Evolutionary conservation across 2,888 invertebrate genomes (phyloP), one percentile per base, ranked within the genome.

Genomic region (Euclidia mi): DNA sequence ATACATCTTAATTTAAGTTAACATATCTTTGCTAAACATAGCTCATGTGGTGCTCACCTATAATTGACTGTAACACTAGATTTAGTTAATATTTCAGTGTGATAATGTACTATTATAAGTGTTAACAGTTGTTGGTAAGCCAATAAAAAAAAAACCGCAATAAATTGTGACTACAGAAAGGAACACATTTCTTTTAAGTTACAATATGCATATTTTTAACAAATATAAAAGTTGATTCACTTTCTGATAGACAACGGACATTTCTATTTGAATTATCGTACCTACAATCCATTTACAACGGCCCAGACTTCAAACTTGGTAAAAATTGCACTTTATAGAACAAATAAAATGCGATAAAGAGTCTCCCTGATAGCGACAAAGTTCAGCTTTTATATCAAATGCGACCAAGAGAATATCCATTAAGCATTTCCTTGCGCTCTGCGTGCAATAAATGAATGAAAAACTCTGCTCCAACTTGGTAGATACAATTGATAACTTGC

Each of bases 401-500:
- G 78, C 81, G 81, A 82, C 81, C 78, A 82, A 81, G 82, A 87
- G 83, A 87, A 89, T 88, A 88, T 87, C 87, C 89, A 89, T 89
- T 88, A 89, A 87, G 85, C 79, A 87, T 87, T 91, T 90, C 86
- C 86, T 84, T 79, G 79, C 73, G 81, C 74, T 84, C 83, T 82
- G 85, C 82, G 82, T 88, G 87, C 87, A 87, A 90, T 90, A 91
- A 92, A 91, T 88, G 88, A 87, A 88, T 88, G 84, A 88, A 87
- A 89, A 92, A 89, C 85, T 88, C 76, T 44, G 49, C 78, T 79
- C 67, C 78, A 86, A 89, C 85, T 89, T 81, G 63, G 72, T 72
- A 84, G 90, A 90, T 88, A 90, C 90, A 90, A 91, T 90, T 91
- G 90, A 90, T 90, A 92, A 91, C 87, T 89, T 79, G 89, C 85